These are phyloP conservation scores for Drosophila meridionalis DNA, from an alignment of 2,888 invertebrate genomes.

Conservation along the genomic window DNA sequence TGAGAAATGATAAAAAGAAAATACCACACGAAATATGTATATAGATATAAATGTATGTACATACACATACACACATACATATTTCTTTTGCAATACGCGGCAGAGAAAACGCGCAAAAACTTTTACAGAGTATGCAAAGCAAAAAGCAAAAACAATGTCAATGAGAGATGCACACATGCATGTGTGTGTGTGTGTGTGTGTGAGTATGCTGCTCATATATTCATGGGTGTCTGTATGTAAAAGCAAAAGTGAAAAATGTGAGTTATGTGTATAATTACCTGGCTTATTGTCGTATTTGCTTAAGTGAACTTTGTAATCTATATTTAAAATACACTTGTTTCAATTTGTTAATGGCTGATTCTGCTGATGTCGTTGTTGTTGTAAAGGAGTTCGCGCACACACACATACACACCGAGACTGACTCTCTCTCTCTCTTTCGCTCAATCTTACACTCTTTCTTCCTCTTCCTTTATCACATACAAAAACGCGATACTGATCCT, in stretches of 20 bases:
- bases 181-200: conserved; percentile 1
- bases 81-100: conserved; percentile 39
- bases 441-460: not conserved
- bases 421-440: conserved; percentile 11
- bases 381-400: conserved; percentile 38
- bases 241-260: conserved; percentile 53
- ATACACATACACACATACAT: not conserved
- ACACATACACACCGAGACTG: conserved; percentile 12
- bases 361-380: conserved; percentile 3
- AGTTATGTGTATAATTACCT: conserved; percentile 64
- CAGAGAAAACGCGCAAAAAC: conserved; percentile 67
- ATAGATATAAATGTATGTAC: not conserved
- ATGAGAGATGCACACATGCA: conserved; percentile 33
- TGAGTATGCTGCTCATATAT: not conserved
- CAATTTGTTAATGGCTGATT: conserved; percentile 30
- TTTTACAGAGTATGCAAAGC: conserved; percentile 24
- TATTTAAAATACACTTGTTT: conserved; percentile 72
- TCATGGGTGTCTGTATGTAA: conserved; percentile 17
- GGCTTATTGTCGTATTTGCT: conserved; percentile 44
- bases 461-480: conserved; percentile 28
- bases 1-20: conserved; percentile 59
- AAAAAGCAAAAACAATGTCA: conserved; percentile 49
- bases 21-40: conserved; percentile 54
- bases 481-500: conserved; percentile 81
- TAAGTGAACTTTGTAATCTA: conserved; percentile 66